These are phyloP conservation scores for Neosilurus mollespiculum DNA, from an alignment of 2,797 vertebrate species.

Conservation along the genomic window DNA sequence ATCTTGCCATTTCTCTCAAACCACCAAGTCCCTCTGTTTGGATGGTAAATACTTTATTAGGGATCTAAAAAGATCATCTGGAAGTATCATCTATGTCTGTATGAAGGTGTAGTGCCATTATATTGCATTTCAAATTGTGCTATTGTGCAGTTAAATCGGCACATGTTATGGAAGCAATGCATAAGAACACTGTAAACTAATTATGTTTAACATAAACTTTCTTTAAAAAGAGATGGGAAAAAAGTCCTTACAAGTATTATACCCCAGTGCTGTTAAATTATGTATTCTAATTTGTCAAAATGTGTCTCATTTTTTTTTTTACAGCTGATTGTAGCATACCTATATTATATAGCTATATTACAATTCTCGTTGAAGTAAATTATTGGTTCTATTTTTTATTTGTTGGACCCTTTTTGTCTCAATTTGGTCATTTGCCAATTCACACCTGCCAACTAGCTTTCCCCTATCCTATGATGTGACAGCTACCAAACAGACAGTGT, in stretches of 20 bases:
- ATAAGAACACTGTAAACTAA: not conserved
- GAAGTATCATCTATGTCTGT: not conserved
- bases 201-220: no score
- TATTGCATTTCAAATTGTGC: not conserved
- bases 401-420: no score
- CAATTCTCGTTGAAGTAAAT: not conserved
- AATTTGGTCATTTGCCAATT: not conserved
- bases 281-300: not conserved
- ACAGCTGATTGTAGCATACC: no score
- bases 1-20: constrained; percentile 40
- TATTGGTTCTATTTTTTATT: not conserved
- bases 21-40: constrained; percentile 43
- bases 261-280: no score
- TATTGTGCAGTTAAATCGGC: not conserved
- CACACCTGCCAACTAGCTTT: not conserved
- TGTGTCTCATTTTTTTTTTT: not conserved
- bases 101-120: not conserved
- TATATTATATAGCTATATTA: not conserved
- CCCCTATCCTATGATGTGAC: not conserved
- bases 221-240: no score
- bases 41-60: constrained; percentile 50
- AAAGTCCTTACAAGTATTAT: not conserved
- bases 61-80: constrained; percentile 7
- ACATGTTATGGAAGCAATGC: not conserved
- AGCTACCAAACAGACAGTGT: not conserved